Evolutionary conservation across 2,888 invertebrate genomes (phyloP), one percentile per base, ranked within the genome.

Genomic region (Clunio marinus): DNA sequence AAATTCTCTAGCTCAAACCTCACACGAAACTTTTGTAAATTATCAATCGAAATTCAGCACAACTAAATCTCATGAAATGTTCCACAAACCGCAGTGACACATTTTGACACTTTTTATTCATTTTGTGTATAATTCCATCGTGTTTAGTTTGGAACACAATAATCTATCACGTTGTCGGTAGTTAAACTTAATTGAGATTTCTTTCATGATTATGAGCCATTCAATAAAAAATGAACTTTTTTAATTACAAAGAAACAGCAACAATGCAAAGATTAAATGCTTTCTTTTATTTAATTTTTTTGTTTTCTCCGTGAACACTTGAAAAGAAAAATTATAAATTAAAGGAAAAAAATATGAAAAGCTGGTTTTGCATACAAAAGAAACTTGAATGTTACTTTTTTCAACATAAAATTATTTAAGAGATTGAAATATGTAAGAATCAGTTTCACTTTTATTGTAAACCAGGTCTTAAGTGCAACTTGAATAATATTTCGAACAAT

Each of bases 371-470:
- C 41, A 41, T 41, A 41, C 41, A 41, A 41, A 41, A 15, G n/a
- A 41, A n/a, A n/a, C n/a, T n/a, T n/a, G n/a, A n/a, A n/a, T n/a
- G n/a, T n/a, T n/a, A 41, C 41, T 41, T 41, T 41, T 32, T 41
- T 41, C 41, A 15, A 41, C 41, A 41, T n/a, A n/a, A n/a, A n/a
- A n/a, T n/a, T n/a, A n/a, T n/a, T n/a, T n/a, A n/a, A n/a, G n/a
- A n/a, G n/a, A n/a, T n/a, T n/a, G n/a, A n/a, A n/a, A n/a, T n/a
- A n/a, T n/a, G n/a, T n/a, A 41, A 59, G 59, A 59, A 59, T 59
- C 59, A 59, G 28, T 59, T 59, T 59, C 59, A 59, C 59, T 59
- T 59, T 59, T 20, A 32, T 59, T 24, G 41, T 10, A 41, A 41
- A 41, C 41, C 10, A 3, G 41, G 10, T 41, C n/a, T n/a, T 15